A percentile compares a stretch with the other conserved stretches of the same genome.
phyloP scores from a whole-genome alignment of 2,797 vertebrate species.

The Hirundo rustica region DNA sequence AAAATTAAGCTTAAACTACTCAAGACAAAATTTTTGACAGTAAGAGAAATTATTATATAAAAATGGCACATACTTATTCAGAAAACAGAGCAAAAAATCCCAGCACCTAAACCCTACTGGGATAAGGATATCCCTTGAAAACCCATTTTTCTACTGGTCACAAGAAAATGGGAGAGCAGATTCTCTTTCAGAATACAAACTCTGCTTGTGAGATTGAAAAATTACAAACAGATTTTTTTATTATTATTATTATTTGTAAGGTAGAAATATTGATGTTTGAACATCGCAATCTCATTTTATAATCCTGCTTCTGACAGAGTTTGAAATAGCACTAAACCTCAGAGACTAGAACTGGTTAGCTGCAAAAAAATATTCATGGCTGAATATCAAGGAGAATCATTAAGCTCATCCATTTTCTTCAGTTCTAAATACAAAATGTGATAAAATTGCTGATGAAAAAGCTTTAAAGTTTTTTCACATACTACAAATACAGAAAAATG shows the following conservation, averaged over 20 bases:
- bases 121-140: background rate
- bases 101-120: background rate
- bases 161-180: background rate
- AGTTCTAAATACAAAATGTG: background rate
- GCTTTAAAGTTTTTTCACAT: background rate
- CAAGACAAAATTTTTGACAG: background rate
- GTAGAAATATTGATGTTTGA: background rate
- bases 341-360: background rate
- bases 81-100: background rate
- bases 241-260: background rate
- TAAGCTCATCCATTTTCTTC: background rate
- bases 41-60: background rate
- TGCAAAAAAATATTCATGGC: background rate
- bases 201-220: background rate
- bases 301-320: background rate
- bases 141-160: background rate
- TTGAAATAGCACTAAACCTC: background rate
- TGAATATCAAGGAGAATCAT: background rate
- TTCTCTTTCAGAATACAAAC: background rate
- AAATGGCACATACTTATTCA: background rate
- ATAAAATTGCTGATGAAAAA: background rate
- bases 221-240: rapidly evolving
- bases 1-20: background rate
- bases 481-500: background rate
- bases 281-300: background rate